phyloP scores from a whole-genome alignment of 2,797 vertebrate genomes.

The Ficedula albicollis region DNA sequence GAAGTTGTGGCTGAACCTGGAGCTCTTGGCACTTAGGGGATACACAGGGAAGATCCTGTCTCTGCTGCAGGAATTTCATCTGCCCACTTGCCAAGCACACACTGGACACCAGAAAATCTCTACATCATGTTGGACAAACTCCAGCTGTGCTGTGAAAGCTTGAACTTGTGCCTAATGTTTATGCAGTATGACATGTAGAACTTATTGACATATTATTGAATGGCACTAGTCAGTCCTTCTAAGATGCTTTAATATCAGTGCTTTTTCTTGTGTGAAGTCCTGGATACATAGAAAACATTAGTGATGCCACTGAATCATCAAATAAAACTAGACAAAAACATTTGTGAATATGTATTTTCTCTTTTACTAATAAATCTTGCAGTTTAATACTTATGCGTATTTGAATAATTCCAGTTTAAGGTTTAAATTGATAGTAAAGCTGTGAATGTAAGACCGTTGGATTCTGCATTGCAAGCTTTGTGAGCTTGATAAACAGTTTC shows the following conservation, averaged over 20 bases:
- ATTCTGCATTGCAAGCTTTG: background rate
- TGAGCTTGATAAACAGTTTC: background rate
- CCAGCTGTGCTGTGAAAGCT: background rate
- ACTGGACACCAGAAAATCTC: background rate
- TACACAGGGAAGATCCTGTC: background rate
- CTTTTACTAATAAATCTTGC: background rate
- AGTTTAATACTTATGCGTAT: background rate
- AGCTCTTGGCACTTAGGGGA: background rate
- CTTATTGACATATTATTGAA: background rate
- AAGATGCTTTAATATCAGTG: background rate
- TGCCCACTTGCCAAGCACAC: background rate
- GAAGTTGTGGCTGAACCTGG: background rate
- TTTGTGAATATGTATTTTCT: background rate
- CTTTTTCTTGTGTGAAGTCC: background rate
- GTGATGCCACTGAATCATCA: background rate
- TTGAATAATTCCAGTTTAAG: background rate
- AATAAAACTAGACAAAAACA: background rate
- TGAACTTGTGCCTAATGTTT: background rate
- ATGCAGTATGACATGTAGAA: background rate
- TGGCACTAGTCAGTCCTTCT: background rate
- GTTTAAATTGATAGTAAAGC: background rate
- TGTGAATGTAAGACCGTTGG: background rate
- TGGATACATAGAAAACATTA: background rate
- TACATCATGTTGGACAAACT: background rate
- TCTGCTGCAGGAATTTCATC: background rate